Percentiles rank a stretch among this genome's conserved stretches.
Conservation (phyloP, 1,140 invertebrate species). For the Drosophila funebris region DNA sequence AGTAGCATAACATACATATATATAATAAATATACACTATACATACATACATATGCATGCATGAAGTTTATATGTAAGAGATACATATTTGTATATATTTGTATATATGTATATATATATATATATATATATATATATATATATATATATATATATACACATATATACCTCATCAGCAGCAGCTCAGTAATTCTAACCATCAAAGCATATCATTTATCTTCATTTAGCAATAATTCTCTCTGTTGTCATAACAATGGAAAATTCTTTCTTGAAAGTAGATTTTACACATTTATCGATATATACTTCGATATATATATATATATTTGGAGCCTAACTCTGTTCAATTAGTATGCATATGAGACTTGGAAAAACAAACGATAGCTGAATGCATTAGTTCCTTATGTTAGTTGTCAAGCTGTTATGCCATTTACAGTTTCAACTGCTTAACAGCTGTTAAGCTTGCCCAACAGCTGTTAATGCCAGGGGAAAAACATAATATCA, state of each 20-base stretch:
- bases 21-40: conserved; percentile 7
- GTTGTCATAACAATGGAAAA: neutral
- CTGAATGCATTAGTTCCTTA: conserved; percentile 4
- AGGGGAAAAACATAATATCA: neutral
- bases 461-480: neutral
- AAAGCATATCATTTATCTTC: neutral
- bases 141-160: no score
- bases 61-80: no score
- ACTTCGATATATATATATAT: neutral
- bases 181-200: neutral
- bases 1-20: conserved; percentile 11
- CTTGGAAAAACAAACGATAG: neutral
- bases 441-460: neutral
- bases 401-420: neutral
- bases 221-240: neutral
- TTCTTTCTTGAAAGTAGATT: neutral
- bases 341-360: neutral
- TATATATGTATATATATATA: neutral
- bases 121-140: neutral
- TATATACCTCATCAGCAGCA: neutral
- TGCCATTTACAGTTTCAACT: neutral
- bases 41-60: conserved; percentile 11
- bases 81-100: no score
- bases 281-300: neutral
- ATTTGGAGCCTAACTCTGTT: neutral